phyloP scores from a whole-genome alignment of 2,888 invertebrate species.

The Eurytoma californica region DNA sequence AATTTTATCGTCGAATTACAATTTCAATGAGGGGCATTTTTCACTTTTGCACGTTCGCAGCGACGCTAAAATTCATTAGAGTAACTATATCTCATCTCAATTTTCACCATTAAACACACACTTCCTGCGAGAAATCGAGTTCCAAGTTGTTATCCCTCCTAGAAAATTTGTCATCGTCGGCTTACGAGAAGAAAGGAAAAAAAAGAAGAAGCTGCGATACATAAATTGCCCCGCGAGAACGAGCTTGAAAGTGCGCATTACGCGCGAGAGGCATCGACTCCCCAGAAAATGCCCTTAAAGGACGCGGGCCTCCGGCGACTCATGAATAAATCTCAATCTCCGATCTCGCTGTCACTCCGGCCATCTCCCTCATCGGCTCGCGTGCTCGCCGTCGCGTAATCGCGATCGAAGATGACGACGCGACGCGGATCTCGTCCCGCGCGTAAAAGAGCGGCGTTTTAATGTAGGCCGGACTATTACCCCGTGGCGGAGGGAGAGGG shows the following conservation, averaged over 20 bases:
- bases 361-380: slow-evolving; percentile 13
- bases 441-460: neutral
- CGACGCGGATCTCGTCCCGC: slow-evolving; percentile 19
- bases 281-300: slow-evolving; percentile 43
- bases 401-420: slow-evolving; percentile 47
- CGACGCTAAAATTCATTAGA: too few species aligned
- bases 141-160: too few species aligned
- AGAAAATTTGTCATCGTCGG: slow-evolving; percentile 25
- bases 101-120: too few species aligned
- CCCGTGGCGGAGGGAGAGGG: neutral
- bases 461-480: neutral
- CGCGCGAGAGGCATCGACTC: slow-evolving; percentile 4
- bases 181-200: too few species aligned
- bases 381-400: slow-evolving; percentile 3
- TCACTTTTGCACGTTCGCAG: too few species aligned
- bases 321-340: slow-evolving; percentile 54
- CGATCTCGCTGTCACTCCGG: slow-evolving; percentile 45
- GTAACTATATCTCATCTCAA: too few species aligned
- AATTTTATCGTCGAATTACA: too few species aligned
- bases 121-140: too few species aligned
- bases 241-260: slow-evolving; percentile 22
- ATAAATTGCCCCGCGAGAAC: slow-evolving; percentile 27
- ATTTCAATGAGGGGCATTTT: too few species aligned
- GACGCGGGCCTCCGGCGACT: slow-evolving; percentile 10
- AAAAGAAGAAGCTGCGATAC: neutral